Evolutionary conservation across 2,888 invertebrate genomes (phyloP).

Genomic region (Rhagonycha lutea): DNA sequence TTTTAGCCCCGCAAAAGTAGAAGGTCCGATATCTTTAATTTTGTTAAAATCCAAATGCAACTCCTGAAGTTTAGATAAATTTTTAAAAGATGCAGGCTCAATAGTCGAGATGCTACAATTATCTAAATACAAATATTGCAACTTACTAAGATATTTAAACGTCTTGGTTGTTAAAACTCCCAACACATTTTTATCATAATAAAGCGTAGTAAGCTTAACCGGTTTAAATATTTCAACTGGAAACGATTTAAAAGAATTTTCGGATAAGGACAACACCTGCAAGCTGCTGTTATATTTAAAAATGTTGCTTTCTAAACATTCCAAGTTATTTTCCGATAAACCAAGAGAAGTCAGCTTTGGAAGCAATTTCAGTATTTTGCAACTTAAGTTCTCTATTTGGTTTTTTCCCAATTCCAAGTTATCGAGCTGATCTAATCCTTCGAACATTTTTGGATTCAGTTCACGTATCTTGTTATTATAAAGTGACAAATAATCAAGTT

Average conservation of each 20-base stretch:
- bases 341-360: neutral
- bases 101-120: slow-evolving; percentile 1
- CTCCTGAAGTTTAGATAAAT: neutral
- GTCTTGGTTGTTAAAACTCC: neutral
- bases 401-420: slow-evolving; percentile 16
- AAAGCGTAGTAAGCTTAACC: neutral
- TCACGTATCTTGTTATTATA: slow-evolving; percentile 5
- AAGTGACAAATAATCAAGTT: slow-evolving; percentile 9
- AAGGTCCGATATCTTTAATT: neutral
- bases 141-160: neutral
- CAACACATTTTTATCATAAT: slow-evolving; percentile 2
- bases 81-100: neutral
- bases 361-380: neutral
- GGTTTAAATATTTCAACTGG: neutral
- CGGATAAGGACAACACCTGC: neutral
- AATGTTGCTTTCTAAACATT: neutral
- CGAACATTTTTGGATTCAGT: neutral
- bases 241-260: neutral
- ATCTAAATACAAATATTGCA: slow-evolving; percentile 7
- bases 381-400: neutral
- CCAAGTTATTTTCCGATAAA: neutral
- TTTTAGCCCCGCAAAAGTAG: neutral
- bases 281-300: neutral
- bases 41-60: neutral
- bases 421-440: slow-evolving; percentile 2